These are phyloP conservation scores for Leucopternis melanops DNA, from an alignment of 2,113 vertebrate genomes.

Conservation along the genomic window DNA sequence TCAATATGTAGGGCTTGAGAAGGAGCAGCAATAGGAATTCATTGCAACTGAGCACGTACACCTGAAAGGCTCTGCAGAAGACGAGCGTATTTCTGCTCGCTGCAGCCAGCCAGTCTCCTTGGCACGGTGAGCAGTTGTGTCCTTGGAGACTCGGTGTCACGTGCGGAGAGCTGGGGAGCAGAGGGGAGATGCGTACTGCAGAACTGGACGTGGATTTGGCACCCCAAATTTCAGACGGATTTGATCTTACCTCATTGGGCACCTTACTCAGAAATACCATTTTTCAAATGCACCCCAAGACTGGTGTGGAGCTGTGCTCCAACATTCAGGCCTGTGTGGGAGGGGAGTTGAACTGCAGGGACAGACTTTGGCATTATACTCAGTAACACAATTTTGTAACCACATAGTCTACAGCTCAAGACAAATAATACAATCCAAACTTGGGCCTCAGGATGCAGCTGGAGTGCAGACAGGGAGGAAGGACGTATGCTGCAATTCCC, in stretches of 20 bases:
- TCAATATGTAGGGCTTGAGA: background rate
- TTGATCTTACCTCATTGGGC: background rate
- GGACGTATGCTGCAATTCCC: background rate
- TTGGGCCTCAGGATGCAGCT: background rate
- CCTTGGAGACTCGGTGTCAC: background rate
- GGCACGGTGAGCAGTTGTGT: background rate
- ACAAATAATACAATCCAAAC: background rate
- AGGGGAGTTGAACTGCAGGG: background rate
- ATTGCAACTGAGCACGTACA: background rate
- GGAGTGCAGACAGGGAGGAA: background rate
- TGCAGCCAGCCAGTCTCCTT: background rate
- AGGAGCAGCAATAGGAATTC: background rate
- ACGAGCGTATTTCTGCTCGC: background rate
- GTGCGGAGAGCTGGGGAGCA: background rate
- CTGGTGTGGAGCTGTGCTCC: background rate
- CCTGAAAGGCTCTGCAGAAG: background rate
- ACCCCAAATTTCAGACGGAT: background rate
- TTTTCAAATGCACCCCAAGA: background rate
- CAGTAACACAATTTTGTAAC: background rate
- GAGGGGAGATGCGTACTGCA: rapidly evolving
- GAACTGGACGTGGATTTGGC: background rate
- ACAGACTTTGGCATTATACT: background rate
- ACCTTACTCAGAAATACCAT: background rate
- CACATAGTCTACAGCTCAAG: rapidly evolving
- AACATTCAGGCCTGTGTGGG: background rate